Percentiles rank a stretch among this genome's conserved stretches.
Conservation (phyloP, 2,113 vertebrate species). For the Lophius piscatorius region DNA sequence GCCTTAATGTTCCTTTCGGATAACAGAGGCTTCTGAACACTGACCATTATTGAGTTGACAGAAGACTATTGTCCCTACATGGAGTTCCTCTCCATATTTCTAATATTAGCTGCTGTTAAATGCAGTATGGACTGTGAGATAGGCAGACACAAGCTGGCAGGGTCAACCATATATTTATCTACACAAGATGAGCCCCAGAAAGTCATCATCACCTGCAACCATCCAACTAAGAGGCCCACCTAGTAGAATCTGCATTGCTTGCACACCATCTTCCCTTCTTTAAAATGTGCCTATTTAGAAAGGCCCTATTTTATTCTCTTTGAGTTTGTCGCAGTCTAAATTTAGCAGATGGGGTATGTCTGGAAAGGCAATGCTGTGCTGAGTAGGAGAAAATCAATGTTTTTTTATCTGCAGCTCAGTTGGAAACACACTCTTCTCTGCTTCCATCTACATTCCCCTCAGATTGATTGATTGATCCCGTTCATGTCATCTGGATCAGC, state of each 20-base stretch:
- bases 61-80: no score
- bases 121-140: no score
- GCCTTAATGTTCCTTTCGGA: no score
- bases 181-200: slow-evolving; percentile 13
- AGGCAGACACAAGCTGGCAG: slow-evolving; percentile 1
- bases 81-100: no score
- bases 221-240: neutral
- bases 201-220: slow-evolving; percentile 21
- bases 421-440: slow-evolving; percentile 52
- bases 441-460: slow-evolving; percentile 43
- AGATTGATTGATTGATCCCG: slow-evolving; percentile 46
- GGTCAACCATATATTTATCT: slow-evolving; percentile 7
- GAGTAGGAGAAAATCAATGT: slow-evolving; percentile 63
- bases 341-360: slow-evolving; percentile 59
- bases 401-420: slow-evolving; percentile 64
- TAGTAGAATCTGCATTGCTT: slow-evolving; percentile 25
- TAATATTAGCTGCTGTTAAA: no score
- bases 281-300: slow-evolving; percentile 22
- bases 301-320: slow-evolving; percentile 25
- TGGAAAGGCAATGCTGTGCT: slow-evolving; percentile 56
- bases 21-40: no score
- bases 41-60: no score
- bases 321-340: slow-evolving; percentile 56
- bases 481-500: slow-evolving; percentile 9
- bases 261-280: slow-evolving; percentile 14